Evolutionary conservation across 2,797 vertebrate species (phyloP), one percentile per base, ranked within the genome.

Genomic region (Bovichtus variegatus): DNA sequence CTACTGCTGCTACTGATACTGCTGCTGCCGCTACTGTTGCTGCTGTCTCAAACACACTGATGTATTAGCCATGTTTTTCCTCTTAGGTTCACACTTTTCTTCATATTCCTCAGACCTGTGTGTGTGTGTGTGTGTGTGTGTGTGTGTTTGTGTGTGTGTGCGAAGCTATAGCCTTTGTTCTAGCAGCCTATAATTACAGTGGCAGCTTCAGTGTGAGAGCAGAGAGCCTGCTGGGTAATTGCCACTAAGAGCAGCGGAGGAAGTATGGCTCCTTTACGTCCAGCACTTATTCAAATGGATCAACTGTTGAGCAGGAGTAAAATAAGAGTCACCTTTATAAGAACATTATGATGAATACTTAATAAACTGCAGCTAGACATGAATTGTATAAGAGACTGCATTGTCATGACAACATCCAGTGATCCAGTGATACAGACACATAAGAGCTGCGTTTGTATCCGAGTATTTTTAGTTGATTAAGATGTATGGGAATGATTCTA

Each of bases 111-210:
- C n/a, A n/a, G n/a, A n/a, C n/a, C n/a, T n/a, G 9, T 27, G 67
- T 59, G 41, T 57, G n/a, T 43, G 41, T 64, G 47, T 29, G 73
- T 75, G 62, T 79, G 62, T 38, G 27, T 54, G 50, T 27, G 50
- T 15, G 23, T 25, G 25, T 53, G 69, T n/a, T 53, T 2, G 4
- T 18, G 23, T 68, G 43, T 55, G 54, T 68, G 54, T 27, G 44
- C 36, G 51, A 73, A 64, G 78, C 74, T 79, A 72, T 67, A 85
- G 78, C 70, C 54, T 72, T 70, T 71, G 55, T 60, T 78, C 55
- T 68, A 69, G 82, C 74, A 90, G 79, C 55, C 87, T 89, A 72
- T 94, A 94, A 94, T 95, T 94, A 94, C 80, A 83, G 74, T 87
- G 67, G 76, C 83, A 87, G 83, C 78, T 83, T 86, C 78, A 73